Evolutionary conservation across 2,113 vertebrate genomes (phyloP).

Genomic region (Lagopus leucura): DNA sequence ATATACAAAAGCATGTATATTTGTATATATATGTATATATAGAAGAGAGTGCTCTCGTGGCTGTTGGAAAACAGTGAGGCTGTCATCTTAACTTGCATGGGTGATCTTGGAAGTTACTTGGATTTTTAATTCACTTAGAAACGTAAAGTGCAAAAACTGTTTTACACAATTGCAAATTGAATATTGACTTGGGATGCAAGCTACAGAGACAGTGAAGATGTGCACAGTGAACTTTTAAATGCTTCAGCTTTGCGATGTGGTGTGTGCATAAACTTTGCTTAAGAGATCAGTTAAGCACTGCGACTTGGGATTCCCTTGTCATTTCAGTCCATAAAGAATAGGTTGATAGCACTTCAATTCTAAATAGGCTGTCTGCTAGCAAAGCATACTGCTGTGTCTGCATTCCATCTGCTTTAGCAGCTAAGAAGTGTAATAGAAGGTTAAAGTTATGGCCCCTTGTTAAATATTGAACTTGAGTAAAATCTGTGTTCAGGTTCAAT

Average conservation of each 20-base stretch:
- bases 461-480: not conserved
- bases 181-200: not conserved
- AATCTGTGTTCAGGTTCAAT: not conserved
- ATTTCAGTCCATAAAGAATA: not conserved
- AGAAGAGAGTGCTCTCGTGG: not conserved
- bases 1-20: not conserved
- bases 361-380: not conserved
- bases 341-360: not conserved
- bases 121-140: not conserved
- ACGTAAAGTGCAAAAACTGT: not conserved
- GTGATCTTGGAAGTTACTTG: not conserved
- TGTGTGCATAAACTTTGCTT: not conserved
- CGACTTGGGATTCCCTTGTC: not conserved
- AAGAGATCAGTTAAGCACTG: not conserved
- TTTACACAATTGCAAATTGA: not conserved
- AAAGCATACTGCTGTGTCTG: not conserved
- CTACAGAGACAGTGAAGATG: not conserved
- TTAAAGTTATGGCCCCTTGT: not conserved
- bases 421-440: not conserved
- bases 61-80: not conserved
- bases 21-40: fast-evolving
- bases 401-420: not conserved
- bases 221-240: not conserved
- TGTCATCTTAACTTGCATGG: not conserved
- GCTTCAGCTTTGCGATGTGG: not conserved